Evolutionary conservation across 2,797 vertebrate genomes (phyloP), one percentile per base, ranked within the genome.

Genomic region (Lycodopsis pacificus): DNA sequence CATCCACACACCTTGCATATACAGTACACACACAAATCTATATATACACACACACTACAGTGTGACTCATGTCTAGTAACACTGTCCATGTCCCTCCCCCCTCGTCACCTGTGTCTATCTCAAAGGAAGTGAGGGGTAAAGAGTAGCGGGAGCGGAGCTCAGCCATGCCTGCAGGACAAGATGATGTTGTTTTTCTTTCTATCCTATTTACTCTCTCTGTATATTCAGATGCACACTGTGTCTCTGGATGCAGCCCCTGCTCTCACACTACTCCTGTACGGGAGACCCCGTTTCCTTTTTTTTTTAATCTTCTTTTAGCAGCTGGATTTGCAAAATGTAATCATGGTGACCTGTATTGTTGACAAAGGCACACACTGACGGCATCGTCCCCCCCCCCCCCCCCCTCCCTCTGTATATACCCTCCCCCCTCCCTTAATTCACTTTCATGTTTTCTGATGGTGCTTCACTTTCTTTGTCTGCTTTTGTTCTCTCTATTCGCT

Each of bases 291-390:
- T 42, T 22, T 2, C 22, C 46, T 2, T 48, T 42, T 68, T 5
- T 67, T 82, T 81, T 69, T 65, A 46, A 68, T 85, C 61, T 86
- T 82, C 71, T 79, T 77, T 67, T 75, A 91, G 91, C 91, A 92
- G 91, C 89, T 92, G 89, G 90, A 86, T 91, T 93, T 90, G 83
- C 91, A 82, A 80, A 73, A 73, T 73, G 68, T 91, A 85, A 90
- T 76, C 84, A 84, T 87, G 86, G 83, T 88, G 81, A 87, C 59
- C 64, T 80, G 81, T 87, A 73, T 86, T 82, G 83, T 91, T 88
- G 84, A 92, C 78, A 79, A 88, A 87, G 86, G 84, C 87, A 74
- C 89, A 89, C 90, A 86, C 80, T 75, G 83, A 90, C 84, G 65
- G 81, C 64, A 27, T 27, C n/a, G 11, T 13, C 49, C 1, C 10